Base-by-base conservation (phyloP, 2,113 vertebrate species). In the Sinocyclocheilus rhinocerous region DNA sequence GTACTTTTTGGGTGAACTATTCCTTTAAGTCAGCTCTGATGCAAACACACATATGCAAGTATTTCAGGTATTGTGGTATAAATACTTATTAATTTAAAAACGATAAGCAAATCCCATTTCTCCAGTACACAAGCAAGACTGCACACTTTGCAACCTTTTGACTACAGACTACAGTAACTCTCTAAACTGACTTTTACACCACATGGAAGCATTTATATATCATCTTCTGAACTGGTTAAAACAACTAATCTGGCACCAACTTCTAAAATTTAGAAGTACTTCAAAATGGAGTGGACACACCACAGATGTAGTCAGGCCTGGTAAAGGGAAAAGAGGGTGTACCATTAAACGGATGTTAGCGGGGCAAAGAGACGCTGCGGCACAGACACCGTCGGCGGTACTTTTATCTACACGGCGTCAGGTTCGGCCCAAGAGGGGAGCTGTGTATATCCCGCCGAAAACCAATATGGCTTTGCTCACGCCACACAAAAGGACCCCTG, bases 391-490 rank as follows among this genome's bases (percentile, higher is more conserved):
- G 6, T 48, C 26, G 67, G 84, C 85, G 57, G 76, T 42, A 86
- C 88, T 90, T 91, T 91, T 81, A 90, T 90, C 79, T 57, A 57
- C 76, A 57, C 20, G 57, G 88, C 84, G 39, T 82, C 84, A 89
- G 76, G 76, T 87, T 87, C 52, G 57, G 26, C 75, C 83, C 83
- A 16, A 80, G 39, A 73, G 69, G 88, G 81, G 84, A 87, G 16
- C 82, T n/a, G 85, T 65, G 78, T 76, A 69, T 48, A 69, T 89
- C 89, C 88, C 55, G 79, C 85, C 81, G 84, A 88, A 88, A 90
- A 84, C 87, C 90, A 89, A 91, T 89, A 89, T 89, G 88, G 84
- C 84, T 84, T 85, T 89, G 78, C 83, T 85, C 73, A 42, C 6
- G 26, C 20, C 75, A 78, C 45, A 91, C 89, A 91, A 91, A 91